Conservation (phyloP, 1,140 invertebrate genomes). For the Hypsibius dujardini region DNA sequence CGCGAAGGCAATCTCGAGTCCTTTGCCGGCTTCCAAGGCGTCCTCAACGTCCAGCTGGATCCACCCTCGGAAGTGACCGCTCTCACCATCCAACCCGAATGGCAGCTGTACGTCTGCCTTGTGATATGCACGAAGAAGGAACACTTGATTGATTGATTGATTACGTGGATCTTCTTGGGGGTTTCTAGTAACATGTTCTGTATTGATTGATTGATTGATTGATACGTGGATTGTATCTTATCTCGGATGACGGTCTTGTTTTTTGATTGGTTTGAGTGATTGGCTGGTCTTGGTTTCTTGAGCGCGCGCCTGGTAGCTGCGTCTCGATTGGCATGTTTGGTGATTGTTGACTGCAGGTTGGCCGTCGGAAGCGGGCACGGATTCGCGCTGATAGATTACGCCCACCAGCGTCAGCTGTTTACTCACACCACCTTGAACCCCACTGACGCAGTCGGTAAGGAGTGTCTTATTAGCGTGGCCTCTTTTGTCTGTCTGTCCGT, state of each 20-base stretch:
- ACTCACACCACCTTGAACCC: too few relatives aligned
- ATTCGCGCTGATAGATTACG: conserved; percentile 69
- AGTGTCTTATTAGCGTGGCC: too few relatives aligned
- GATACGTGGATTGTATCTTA: neutral
- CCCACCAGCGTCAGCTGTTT: conserved; percentile 49
- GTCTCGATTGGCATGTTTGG: conserved; percentile 21
- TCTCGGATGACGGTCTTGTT: too few relatives aligned
- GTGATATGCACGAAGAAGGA: neutral
- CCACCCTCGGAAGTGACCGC: conserved; percentile 84
- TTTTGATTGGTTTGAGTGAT: too few relatives aligned
- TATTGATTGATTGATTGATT: conserved; percentile 5
- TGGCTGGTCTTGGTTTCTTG: neutral
- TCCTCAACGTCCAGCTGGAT: conserved; percentile 60
- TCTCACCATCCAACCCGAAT: conserved; percentile 64
- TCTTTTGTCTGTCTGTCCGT: too few relatives aligned
- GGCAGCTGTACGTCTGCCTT: conserved; percentile 48
- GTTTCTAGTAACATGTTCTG: neutral
- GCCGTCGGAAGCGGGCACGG: conserved; percentile 86
- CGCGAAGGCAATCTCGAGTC: conserved; percentile 32
- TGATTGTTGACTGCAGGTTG: too few relatives aligned
- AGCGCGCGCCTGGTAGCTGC: neutral
- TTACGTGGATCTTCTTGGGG: too few relatives aligned
- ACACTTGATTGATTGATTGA: too few relatives aligned
- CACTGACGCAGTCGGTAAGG: too few relatives aligned
- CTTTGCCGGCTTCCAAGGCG: conserved; percentile 52